Base-by-base conservation (phyloP, 1,140 invertebrate genomes). In the Neuroterus valhalla region DNA sequence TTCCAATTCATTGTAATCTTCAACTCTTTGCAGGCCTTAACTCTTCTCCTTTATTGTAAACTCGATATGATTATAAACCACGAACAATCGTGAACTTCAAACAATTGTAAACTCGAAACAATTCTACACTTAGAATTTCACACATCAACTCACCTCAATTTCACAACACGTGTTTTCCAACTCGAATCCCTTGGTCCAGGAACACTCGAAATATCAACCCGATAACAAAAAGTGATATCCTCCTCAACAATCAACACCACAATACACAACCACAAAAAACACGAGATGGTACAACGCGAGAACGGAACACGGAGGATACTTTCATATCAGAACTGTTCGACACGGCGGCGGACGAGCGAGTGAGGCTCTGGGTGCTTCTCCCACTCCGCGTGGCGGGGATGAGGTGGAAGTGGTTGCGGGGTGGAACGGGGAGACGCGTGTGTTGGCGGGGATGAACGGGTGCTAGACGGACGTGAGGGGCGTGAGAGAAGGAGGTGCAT, bases 291-390 rank as follows among this genome's bases (percentile, higher is more conserved):
- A 74, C 78, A 69, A 71, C 78, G 74, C 76, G 78, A 74, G 50
- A 70, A 52, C 10, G 31, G 26, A 50, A 71, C 70, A 68, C 71
- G 75, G 46, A 55, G 73, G 48, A n/a, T 73, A 50, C 72, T 74
- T 70, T 15, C 50, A 50, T 14, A 4, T 17, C 14, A 55, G 17
- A 75, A 79, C 84, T 84, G 86, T 85, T 86, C 88, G 79, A 80
- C 86, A 84, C 88, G 83, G 82, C 82, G 87, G 87, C 85, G 83
- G 87, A 82, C 89, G 87, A 88, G 86, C 88, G 87, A 89, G 84
- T 90, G 89, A 82, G 81, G 81, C 84, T 84, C 80, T 74, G 75
- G 80, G 68, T 68, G 71, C 66, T 78, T 62, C 77, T 72, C 80
- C 72, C 72, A 80, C 70, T 11, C 46, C 44, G 38, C 69, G 44